These are phyloP conservation scores for Neocrepidodera transversa DNA, from an alignment of 2,888 invertebrate species.

Conservation along the genomic window DNA sequence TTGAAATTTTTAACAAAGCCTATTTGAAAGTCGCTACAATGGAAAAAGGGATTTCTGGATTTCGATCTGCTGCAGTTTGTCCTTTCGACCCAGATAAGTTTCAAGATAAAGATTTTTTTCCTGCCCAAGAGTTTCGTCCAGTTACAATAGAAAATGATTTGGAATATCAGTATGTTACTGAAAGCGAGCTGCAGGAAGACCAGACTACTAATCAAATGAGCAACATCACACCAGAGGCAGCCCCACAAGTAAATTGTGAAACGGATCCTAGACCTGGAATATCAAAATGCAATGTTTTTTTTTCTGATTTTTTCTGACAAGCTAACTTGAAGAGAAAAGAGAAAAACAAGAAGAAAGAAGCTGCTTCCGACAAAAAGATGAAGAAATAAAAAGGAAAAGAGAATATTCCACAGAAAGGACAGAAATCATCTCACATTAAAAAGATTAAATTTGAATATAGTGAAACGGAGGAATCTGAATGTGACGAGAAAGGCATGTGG, in stretches of 20 bases:
- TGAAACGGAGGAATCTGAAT: no score
- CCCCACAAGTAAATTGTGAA: slow-evolving; percentile 6
- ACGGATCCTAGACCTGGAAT: no score
- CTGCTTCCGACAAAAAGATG: no score
- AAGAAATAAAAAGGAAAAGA: neutral
- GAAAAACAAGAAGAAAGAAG: neutral
- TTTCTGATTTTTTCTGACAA: neutral
- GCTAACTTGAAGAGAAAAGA: neutral
- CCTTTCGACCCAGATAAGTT: slow-evolving; percentile 8
- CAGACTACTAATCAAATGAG: slow-evolving; percentile 3
- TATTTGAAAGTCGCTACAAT: no score
- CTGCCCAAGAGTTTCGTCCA: slow-evolving; percentile 7
- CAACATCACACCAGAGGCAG: slow-evolving; percentile 8
- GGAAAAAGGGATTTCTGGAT: no score
- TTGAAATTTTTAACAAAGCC: no score
- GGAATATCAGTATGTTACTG: slow-evolving; percentile 3
- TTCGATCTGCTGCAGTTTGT: slow-evolving; percentile 5
- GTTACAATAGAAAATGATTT: slow-evolving; percentile 2
- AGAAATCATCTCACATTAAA: no score
- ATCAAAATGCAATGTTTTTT: slow-evolving; percentile 4
- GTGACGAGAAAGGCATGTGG: neutral
- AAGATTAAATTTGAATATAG: no score
- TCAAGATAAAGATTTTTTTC: no score
- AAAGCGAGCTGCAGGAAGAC: neutral
- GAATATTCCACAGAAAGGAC: no score